Base-by-base conservation (phyloP, 1,140 invertebrate genomes). In the Phenacoccus solenopsis region DNA sequence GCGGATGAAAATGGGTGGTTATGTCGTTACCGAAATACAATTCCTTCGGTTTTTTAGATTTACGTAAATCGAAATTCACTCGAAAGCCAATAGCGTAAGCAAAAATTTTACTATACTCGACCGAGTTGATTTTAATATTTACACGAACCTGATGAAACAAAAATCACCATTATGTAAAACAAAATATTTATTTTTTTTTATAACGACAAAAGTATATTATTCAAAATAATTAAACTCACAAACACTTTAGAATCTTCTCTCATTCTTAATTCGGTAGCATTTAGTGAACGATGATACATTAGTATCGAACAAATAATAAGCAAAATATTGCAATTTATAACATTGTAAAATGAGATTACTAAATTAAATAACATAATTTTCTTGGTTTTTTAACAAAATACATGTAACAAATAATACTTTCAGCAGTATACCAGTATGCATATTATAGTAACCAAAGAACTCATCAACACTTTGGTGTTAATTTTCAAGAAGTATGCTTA, bases 81-180 rank as follows among this genome's bases (percentile, higher is more conserved):
- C 70, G 30, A 28, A 69, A 71, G 16, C 70, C 70, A 20, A 69
- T 69, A 1, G 70, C 70, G 57, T 69, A 68, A 25, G 70, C 70
- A 30, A 71, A 71, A 10, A 71, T 30, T 12, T 28, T 56, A n/a
- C 22, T 69, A 59, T 71, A 69, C 9, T 67, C 67, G 1, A 71
- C 35, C 13, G 59, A 56, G 27, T 71, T 71, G 1, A 61, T 25
- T 61, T 71, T 71, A 9, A 71, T 25, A n/a, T 71, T 71, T 13
- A 69, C 69, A 28, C 70, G 70, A 22, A 71, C 56, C 70, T 71
- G 27, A 2, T 32, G 35, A 28, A 64, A 64, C 9, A 27, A 25
- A 64, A 5, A 27, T 64, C 3, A 64, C 12, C 21, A 59, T 9
- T 20, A 59, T n/a, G 7, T n/a, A 20, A 9, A 20, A 20, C 21